phyloP scores from a whole-genome alignment of 2,797 vertebrate genomes.

The Columba guinea region DNA sequence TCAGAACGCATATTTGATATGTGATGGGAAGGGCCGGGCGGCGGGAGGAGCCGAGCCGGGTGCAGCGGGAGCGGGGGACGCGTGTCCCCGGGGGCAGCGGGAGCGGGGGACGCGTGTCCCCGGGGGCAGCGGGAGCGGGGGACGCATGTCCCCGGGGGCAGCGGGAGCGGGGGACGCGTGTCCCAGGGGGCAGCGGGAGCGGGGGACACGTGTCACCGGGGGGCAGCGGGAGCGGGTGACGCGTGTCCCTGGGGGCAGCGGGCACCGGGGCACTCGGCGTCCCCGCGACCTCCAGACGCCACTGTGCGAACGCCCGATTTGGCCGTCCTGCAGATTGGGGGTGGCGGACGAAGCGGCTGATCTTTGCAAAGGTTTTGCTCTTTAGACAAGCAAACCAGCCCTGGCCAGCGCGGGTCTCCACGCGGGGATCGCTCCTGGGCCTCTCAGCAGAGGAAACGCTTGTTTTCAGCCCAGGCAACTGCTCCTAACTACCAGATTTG shows the following conservation, averaged over 20 bases:
- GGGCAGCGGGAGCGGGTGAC: no score
- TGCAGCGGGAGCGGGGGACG: no score
- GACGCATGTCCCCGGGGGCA: no score
- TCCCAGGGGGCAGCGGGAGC: no score
- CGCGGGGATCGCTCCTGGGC: rapidly evolving
- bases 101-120: not conserved
- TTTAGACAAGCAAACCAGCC: not conserved
- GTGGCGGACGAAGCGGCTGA: not conserved
- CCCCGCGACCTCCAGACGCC: no score
- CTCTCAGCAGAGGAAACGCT: not conserved
- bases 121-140: not conserved
- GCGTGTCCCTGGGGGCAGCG: not conserved
- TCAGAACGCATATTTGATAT: not conserved
- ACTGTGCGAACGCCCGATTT: not conserved
- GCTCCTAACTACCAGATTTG: not conserved
- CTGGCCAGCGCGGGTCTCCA: rapidly evolving
- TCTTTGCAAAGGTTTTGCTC: not conserved
- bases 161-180: no score
- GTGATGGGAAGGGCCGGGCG: not conserved
- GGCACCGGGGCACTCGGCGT: no score
- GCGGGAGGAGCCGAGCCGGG: not conserved
- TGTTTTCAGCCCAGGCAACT: not conserved
- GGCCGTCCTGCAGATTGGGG: not conserved
- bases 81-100: no score
- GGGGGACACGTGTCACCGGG: no score